Evolutionary conservation across 2,888 invertebrate species (phyloP), one percentile per base, ranked within the genome.

Genomic region (Cremastobaeus sp.): DNA sequence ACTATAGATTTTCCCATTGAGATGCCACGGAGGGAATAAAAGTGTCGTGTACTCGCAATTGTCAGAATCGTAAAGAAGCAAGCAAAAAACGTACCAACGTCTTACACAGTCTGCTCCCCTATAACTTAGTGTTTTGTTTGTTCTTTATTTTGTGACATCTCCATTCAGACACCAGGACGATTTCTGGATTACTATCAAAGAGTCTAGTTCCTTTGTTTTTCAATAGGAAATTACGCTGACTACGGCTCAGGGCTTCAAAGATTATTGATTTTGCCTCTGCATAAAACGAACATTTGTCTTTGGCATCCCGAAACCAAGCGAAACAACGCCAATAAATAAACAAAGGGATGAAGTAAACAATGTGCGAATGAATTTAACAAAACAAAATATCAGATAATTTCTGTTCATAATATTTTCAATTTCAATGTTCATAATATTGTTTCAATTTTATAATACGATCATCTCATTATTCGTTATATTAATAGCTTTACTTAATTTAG

Each of bases 131-230:
- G 48, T 20, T 34, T 48, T 48, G 48, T 48, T 48, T 48, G 48
- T 48, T 17, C 48, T 32, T 32, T 48, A 32, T 34, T 48, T 48
- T 34, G 20, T 17, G 28, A 47, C 47, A 30, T 47, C 17, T 47
- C 30, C 21, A 25, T 47, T 17, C 21, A 25, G 39, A 32, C 21
- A 52, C 59, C 39, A 65, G 64, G 59, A 47, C 52, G 50, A 25
- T 52, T 65, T 37, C 30, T 47, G 52, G 59, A 72, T 72, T 60
- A 72, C 48, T 59, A 72, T 72, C 65, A 60, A 59, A 72, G 72
- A 50, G 20, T 35, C 59, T 9, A 39, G 5, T 41, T 25, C 50
- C 66, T 73, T 68, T 66, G 66, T 73, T 62, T 68, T 17, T 14
- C 54, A 34, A 73, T 66, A 59, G 48, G 52, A 71, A 64, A 71